phyloP scores from a whole-genome alignment of 2,113 vertebrate genomes.

The Poicephalus meyeri region DNA sequence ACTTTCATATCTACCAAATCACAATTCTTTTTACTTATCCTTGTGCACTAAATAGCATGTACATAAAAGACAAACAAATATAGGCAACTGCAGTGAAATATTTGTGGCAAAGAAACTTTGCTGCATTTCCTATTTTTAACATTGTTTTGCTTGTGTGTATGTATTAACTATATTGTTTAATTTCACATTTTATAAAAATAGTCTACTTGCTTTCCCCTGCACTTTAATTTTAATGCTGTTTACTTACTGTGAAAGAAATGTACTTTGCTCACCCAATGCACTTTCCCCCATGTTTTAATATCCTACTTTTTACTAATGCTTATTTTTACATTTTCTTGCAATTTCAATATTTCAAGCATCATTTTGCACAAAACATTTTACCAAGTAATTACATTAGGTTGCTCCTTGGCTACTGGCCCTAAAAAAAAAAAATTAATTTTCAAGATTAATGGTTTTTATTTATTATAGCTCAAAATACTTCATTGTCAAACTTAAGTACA shows the following conservation, averaged over 20 bases:
- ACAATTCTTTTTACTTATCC: neutral
- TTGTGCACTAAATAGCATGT: neutral
- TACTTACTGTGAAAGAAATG: neutral
- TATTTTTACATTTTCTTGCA: constrained; percentile 14
- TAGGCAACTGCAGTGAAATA: neutral
- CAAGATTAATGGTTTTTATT: constrained; percentile 8
- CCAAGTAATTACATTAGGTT: neutral
- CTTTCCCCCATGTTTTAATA: neutral
- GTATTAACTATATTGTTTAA: neutral
- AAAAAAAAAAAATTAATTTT: constrained; percentile 9
- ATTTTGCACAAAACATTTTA: neutral
- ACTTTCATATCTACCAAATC: neutral
- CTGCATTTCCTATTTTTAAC: neutral
- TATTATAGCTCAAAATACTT: neutral
- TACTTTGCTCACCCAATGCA: neutral
- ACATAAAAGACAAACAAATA: neutral
- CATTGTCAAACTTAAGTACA: neutral
- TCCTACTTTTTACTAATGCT: neutral
- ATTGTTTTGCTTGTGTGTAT: neutral
- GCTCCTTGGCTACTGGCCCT: neutral
- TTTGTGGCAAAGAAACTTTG: neutral
- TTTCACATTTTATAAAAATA: neutral
- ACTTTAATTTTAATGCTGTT: constrained; percentile 7
- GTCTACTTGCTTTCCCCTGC: neutral
- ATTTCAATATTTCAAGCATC: neutral